Evolutionary conservation across 2,113 vertebrate genomes (phyloP).

Genomic region (Melanerpes formicivorus): DNA sequence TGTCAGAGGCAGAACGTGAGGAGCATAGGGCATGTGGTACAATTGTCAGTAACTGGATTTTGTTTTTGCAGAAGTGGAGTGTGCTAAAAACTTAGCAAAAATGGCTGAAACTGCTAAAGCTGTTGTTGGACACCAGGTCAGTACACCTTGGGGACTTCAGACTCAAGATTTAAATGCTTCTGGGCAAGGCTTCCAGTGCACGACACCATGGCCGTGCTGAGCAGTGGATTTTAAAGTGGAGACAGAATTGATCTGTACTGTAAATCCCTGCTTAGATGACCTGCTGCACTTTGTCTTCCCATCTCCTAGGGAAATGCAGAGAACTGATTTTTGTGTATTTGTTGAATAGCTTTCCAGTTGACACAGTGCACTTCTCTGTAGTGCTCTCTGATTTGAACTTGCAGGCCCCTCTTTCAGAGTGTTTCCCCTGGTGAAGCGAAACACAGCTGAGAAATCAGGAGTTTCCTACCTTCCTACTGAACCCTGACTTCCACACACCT

Average conservation of each 20-base stretch:
- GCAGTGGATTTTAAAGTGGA: not conserved
- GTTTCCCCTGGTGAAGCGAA: not conserved
- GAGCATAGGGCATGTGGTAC: not conserved
- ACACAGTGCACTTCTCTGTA: not conserved
- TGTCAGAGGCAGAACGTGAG: not conserved
- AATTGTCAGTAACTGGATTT: not conserved
- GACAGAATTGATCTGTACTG: not conserved
- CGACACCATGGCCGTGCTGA: not conserved
- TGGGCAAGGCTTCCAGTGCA: not conserved
- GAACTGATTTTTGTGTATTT: not conserved
- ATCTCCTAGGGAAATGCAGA: not conserved
- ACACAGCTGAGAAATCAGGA: not conserved
- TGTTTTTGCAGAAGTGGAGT: constrained; percentile 87
- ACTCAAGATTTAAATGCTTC: not conserved
- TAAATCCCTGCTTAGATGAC: not conserved
- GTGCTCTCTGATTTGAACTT: not conserved
- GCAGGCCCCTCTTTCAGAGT: not conserved
- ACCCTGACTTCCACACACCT: not conserved
- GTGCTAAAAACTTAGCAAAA: constrained; percentile 91
- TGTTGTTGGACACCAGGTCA: constrained; percentile 89
- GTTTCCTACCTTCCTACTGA: not conserved
- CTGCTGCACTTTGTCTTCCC: not conserved
- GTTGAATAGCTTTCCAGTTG: not conserved
- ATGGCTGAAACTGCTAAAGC: constrained; percentile 93
- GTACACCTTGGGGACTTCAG: not conserved